Conservation (phyloP, 1,140 invertebrate species). For the Leptinotarsa texana region DNA sequence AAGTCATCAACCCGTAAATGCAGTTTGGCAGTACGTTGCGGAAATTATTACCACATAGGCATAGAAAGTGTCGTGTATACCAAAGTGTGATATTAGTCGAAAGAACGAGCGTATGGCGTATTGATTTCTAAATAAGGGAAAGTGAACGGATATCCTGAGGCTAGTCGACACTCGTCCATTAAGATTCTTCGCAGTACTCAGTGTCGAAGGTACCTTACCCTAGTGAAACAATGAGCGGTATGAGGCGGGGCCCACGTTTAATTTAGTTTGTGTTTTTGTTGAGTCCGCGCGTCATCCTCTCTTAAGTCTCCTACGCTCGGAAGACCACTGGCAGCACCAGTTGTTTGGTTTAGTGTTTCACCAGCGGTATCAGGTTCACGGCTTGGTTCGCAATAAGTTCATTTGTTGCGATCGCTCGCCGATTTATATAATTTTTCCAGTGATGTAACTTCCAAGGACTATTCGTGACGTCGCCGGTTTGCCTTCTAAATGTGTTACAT, state of each 20-base stretch:
- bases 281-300: constrained; percentile 16
- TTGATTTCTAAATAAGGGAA: constrained; percentile 51
- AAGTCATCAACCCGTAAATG: constrained; percentile 18
- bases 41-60: constrained; percentile 18
- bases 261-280: constrained; percentile 7
- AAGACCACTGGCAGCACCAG: constrained; percentile 10
- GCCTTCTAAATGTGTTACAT: constrained; percentile 37
- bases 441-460: constrained; percentile 44
- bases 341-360: constrained; percentile 14
- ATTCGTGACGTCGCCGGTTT: constrained; percentile 40
- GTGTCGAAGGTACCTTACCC: constrained; percentile 10
- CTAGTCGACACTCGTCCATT: constrained; percentile 32
- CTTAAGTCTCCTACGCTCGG: constrained; percentile 21
- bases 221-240: constrained; percentile 9
- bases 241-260: not conserved
- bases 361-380: constrained; percentile 9
- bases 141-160: constrained; percentile 51
- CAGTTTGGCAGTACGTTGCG: constrained; percentile 19
- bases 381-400: constrained; percentile 5
- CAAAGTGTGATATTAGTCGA: not conserved
- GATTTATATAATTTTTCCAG: constrained; percentile 28
- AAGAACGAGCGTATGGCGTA: constrained; percentile 30
- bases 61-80: constrained; percentile 19
- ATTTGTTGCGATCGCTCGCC: not conserved
- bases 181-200: constrained; percentile 5